Evolutionary conservation across 2,113 vertebrate species (phyloP), one percentile per base, ranked within the genome.

Genomic region (Ariopsis seemanni): DNA sequence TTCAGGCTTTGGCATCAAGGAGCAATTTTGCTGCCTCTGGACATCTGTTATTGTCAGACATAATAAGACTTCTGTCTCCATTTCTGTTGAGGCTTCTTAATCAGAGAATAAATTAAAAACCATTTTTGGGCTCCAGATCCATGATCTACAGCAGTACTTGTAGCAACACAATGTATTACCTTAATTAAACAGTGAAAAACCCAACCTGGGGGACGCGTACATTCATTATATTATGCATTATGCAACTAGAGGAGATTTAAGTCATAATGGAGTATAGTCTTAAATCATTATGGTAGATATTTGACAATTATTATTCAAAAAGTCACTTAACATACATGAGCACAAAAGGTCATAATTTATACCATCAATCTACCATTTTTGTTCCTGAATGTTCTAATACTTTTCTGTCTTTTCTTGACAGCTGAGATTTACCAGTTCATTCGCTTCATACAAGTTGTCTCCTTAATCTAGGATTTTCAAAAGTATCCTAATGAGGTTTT

Each of bases 211-310:
- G 57, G 57, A 77, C 72, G 74, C 9, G 60, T 62, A 77, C 55
- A 60, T 77, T 85, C 25, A 85, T 85, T 85, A 77, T 63, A 52
- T 62, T 62, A 77, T 77, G 55, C 22, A 77, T 82, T 82, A 82
- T 62, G 55, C 74, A 85, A 62, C 48, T n/a, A 77, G 34, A 77
- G 72, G 25, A 77, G 15, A 77, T 85, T 77, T 52, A 53, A n/a
- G 55, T 85, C 71, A 62, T 62, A 63, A 77, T 74, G 12, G 77
- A 62, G 42, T 77, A 63, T 63, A 77, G 55, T 53, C 69, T 75
- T 42, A 48, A 18, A 30, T 85, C 20, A 14, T 72, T 72, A 75
- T 42, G 25, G 62, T 50, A 48, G 42, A 25, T 67, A 84, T 72
- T 72, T 55, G 53, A 74, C 53, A 74, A 58, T 77, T 75, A 42